A percentile compares a stretch with the other conserved stretches of the same genome.
Conservation (phyloP, 2,113 vertebrate genomes). For the Stigmatopora argus region DNA sequence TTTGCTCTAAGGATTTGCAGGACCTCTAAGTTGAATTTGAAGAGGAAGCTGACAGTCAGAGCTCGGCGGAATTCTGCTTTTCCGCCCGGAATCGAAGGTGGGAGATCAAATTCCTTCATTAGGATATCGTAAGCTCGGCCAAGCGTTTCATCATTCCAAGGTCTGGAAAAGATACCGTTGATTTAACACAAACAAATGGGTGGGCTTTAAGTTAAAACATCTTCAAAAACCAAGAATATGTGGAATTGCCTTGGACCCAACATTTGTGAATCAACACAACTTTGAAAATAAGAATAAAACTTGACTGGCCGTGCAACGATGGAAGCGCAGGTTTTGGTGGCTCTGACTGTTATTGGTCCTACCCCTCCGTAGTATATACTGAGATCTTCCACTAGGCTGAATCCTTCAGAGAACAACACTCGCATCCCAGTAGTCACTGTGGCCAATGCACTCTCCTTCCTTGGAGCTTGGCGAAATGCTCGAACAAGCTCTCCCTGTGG, state of each 20-base stretch:
- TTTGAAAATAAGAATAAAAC: not conserved
- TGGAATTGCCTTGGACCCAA: not conserved
- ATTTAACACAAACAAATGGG: not conserved
- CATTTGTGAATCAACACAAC: not conserved
- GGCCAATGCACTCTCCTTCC: slow-evolving; percentile 76
- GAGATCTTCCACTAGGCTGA: slow-evolving; percentile 73
- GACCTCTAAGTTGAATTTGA: slow-evolving; percentile 83
- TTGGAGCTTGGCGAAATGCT: slow-evolving; percentile 81
- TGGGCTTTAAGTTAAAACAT: not conserved
- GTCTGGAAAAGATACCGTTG: slow-evolving; percentile 32
- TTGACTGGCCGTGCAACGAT: slow-evolving; percentile 67
- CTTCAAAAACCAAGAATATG: not conserved
- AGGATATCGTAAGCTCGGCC: slow-evolving; percentile 73
- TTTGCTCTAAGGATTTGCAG: slow-evolving; percentile 65
- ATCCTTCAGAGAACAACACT: slow-evolving; percentile 72
- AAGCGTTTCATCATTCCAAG: slow-evolving; percentile 78
- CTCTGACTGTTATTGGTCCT: slow-evolving; percentile 56
- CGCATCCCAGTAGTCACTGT: slow-evolving; percentile 79
- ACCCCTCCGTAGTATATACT: slow-evolving; percentile 80
- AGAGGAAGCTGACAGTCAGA: slow-evolving; percentile 82
- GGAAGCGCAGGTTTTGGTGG: slow-evolving; percentile 62
- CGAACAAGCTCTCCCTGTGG: slow-evolving; percentile 79
- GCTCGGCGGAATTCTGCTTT: slow-evolving; percentile 78
- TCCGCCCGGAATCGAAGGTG: slow-evolving; percentile 65
- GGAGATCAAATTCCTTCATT: slow-evolving; percentile 75